These are phyloP conservation scores for Peromyscus nudipes DNA, from an alignment of 2,797 vertebrate species.

Conservation along the genomic window DNA sequence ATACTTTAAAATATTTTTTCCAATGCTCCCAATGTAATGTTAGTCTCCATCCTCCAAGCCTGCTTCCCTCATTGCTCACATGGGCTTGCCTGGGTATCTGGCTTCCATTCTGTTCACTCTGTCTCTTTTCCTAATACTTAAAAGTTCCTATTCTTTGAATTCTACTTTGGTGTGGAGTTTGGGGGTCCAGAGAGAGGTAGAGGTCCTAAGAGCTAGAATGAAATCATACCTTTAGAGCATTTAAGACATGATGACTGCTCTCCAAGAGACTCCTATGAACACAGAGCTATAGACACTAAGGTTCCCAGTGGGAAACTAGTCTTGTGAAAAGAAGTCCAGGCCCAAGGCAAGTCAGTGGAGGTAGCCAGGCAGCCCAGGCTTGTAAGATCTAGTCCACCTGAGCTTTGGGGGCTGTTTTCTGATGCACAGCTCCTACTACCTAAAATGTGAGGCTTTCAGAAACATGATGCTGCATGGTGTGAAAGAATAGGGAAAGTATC, in stretches of 20 bases:
- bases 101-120: neutral
- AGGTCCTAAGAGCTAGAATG: neutral
- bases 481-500: neutral
- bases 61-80: neutral
- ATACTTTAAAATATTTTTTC: neutral
- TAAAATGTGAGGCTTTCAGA: constrained; percentile 4
- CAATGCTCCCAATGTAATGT: neutral
- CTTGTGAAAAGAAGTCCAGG: neutral
- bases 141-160: neutral
- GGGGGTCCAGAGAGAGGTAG: neutral
- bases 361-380: neutral
- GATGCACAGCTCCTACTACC: neutral
- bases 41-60: neutral
- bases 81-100: neutral
- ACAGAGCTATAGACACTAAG: neutral
- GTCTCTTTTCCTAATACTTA: neutral
- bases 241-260: neutral
- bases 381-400: neutral
- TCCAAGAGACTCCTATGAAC: neutral
- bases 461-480: neutral
- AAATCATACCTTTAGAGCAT: neutral
- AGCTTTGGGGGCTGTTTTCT: neutral
- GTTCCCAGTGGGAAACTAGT: neutral
- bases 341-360: neutral
- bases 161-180: neutral